Percentiles rank a stretch among this genome's conserved stretches.
Conservation (phyloP, 2,797 vertebrate species). For the Huso huso region DNA sequence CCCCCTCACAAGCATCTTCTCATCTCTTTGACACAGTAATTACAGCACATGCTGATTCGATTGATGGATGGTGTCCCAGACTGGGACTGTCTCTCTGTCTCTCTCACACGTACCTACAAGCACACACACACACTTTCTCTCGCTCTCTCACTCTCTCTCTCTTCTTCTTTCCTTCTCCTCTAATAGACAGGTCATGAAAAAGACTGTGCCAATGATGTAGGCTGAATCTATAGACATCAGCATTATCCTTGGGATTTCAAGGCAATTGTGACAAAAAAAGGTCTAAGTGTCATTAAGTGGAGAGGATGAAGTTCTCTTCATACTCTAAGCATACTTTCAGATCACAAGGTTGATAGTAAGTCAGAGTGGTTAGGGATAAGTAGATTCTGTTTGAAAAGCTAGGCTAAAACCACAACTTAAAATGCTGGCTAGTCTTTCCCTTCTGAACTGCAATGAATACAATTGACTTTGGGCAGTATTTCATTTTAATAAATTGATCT, state of each 20-base stretch:
- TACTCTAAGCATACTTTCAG: too few species aligned
- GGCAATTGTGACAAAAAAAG: not conserved
- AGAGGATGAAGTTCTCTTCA: not conserved
- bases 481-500: too few species aligned
- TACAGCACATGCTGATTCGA: slow-evolving; percentile 76
- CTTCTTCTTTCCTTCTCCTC: too few species aligned
- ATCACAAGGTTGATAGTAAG: too few species aligned
- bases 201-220: not conserved
- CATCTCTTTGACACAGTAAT: slow-evolving; percentile 79
- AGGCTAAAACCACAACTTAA: too few species aligned
- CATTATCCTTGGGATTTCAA: not conserved
- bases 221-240: not conserved
- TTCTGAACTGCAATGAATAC: too few species aligned
- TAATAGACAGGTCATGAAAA: slow-evolving; percentile 13
- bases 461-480: too few species aligned
- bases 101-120: too few species aligned
- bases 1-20: slow-evolving; percentile 60
- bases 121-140: slow-evolving; percentile 19
- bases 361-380: too few species aligned
- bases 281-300: not conserved
- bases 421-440: too few species aligned
- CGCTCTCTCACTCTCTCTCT: slow-evolving; percentile 14
- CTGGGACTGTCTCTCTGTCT: slow-evolving; percentile 49
- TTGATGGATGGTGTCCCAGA: slow-evolving; percentile 74
- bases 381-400: too few species aligned